Evolutionary conservation across 2,888 invertebrate species (phyloP), one percentile per base, ranked within the genome.

Genomic region (Spilosoma lubricipeda): DNA sequence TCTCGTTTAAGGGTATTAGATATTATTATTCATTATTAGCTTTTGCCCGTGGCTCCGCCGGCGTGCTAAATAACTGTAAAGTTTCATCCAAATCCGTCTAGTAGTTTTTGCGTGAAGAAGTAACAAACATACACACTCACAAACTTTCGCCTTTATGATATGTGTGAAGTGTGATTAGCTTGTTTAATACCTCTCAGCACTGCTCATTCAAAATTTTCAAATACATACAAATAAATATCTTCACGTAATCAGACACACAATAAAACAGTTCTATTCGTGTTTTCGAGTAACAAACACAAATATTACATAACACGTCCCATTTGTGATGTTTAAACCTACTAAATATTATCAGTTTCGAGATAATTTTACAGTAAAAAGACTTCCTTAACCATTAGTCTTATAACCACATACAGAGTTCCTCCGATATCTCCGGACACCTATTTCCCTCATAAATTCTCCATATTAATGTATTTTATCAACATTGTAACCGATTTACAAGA

Each of bases 401-500:
- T 27, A 70, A 59, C 63, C 45, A 45, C 27, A 45, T 27, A 5
- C 36, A 15, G 30, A 65, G 33, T 65, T 65, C 36, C 33, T 48
- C 45, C 15, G 18, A 48, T 45, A 68, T 45, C 63, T 65, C n/a
- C 39, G 23, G 64, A 64, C 64, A 48, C 69, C 52, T 65, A 70
- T 18, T 69, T 66, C 70, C 42, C 56, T 13, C 64, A 68, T 74
- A 74, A 74, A 74, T 74, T 30, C 15, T 13, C 0, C 63, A 64
- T 48, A 42, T 71, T 74, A 71, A 71, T 66, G 67, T 27, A 30
- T 66, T 67, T 73, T 82, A 80, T 74, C 73, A 73, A 77, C 74
- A 80, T 65, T 33, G 66, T 81, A 74, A 72, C 71, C 67, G 56
- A 52, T 64, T 78, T 70, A 72, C 66, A 72, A 48, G 48, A 67